Evolutionary conservation across 2,113 vertebrate species (phyloP).

Genomic region (Microcebus ravelobensis): DNA sequence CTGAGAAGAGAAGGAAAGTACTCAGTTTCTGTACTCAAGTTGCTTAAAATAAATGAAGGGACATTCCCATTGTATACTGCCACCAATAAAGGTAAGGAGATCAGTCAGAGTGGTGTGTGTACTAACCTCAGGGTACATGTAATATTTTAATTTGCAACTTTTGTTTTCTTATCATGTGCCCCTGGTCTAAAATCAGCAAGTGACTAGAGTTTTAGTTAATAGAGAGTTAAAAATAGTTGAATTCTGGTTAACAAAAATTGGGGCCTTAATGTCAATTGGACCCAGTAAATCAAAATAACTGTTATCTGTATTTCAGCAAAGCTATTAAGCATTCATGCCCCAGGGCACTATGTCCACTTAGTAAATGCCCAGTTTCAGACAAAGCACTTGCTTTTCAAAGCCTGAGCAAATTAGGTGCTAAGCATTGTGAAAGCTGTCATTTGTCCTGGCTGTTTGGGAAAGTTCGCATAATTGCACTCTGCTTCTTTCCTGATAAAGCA

Average conservation of each 20-base stretch:
- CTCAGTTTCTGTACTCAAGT: not conserved
- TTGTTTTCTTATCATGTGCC: not conserved
- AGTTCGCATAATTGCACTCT: not conserved
- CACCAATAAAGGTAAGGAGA: not conserved
- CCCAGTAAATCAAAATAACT: not conserved
- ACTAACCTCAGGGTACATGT: not conserved
- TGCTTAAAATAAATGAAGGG: not conserved
- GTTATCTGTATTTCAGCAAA: not conserved
- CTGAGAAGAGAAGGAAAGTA: not conserved
- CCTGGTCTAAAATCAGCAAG: not conserved
- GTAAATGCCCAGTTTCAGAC: not conserved
- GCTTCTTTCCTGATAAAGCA: not conserved
- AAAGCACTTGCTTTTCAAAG: not conserved
- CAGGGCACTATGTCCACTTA: not conserved
- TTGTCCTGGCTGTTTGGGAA: not conserved
- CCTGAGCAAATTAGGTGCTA: not conserved
- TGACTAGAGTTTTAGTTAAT: not conserved
- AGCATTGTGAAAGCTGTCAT: constrained; percentile 26
- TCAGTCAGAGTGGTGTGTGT: not conserved
- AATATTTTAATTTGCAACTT: not conserved
- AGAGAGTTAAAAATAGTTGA: not conserved
- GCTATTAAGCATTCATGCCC: not conserved
- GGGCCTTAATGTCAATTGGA: not conserved
- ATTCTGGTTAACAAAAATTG: not conserved
- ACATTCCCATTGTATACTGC: not conserved